Evolutionary conservation across 2,113 vertebrate species (phyloP).

Genomic region (Circaetus gallicus): DNA sequence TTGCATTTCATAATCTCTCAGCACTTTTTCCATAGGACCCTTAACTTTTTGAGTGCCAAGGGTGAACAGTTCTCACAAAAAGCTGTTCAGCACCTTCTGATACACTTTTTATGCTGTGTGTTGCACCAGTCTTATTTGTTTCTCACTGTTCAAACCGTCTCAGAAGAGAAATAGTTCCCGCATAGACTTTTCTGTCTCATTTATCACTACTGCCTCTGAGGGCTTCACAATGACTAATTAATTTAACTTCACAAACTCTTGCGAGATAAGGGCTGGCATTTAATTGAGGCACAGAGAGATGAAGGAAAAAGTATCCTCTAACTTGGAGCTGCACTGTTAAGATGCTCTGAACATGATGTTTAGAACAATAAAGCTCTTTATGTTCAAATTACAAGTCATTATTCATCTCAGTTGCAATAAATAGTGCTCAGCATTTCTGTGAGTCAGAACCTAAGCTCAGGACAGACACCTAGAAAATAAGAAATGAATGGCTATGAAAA

Average conservation of each 20-base stretch:
- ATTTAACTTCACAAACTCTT: constrained; percentile 41
- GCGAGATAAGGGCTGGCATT: constrained; percentile 11
- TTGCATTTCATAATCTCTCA: neutral
- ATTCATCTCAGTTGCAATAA: neutral
- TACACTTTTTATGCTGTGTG: neutral
- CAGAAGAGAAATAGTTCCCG: neutral
- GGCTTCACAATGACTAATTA: constrained; percentile 49
- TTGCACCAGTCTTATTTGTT: neutral
- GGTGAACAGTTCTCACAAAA: neutral
- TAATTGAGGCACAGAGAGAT: constrained; percentile 3
- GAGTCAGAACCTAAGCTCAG: neutral
- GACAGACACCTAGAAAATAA: neutral
- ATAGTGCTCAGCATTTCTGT: neutral
- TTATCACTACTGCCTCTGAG: constrained; percentile 35
- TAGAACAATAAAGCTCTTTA: neutral
- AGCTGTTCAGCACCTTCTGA: neutral
- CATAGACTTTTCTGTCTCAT: constrained; percentile 43
- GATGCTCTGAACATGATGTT: neutral
- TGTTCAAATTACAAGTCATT: neutral
- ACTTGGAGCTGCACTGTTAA: neutral
- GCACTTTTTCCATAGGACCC: neutral
- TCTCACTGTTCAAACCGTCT: neutral
- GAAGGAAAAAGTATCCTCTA: constrained; percentile 23
- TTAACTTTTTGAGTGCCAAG: neutral
- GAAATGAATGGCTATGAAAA: neutral